Base-by-base conservation (phyloP, 2,888 invertebrate species). In the Ophraella communa region DNA sequence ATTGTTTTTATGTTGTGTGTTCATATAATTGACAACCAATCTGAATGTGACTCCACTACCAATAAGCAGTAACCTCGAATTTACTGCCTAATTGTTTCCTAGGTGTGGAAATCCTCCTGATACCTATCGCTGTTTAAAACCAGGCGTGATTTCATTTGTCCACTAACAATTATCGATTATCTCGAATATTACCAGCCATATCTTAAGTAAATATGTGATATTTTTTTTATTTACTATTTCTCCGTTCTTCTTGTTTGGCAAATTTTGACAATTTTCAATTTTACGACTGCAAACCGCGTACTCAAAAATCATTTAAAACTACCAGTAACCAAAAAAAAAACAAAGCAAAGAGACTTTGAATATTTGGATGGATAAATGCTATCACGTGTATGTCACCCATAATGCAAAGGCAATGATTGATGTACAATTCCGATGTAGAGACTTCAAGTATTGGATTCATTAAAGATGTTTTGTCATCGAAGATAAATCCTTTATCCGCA, bases 1-100 rank as follows among this genome's bases (percentile, higher is more conserved):
- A 71, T 73, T 73, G 70, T 71, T 70, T n/a, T 72, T 77, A 77
- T 79, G 79, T 78, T 79, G 80, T 80, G 80, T 80, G 79, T 78
- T 77, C 73, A 76, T 75, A 77, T 76, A 73, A 72, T 65, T 63
- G 73, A 75, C 74, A 75, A 74, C 75, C 75, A 67, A 71, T 73
- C 73, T 74, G 74, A 73, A 73, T 74, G 70, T 65, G 66, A 63
- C 63, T 56, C 58, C 58, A 51, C 53, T 62, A 58, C 63, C 20
- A 65, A 61, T 52, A 61, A 64, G 64, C 62, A 63, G 64, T 58
- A 53, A 60, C 64, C 62, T 66, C 64, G n/a, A 39, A 49, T 64
- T 67, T 65, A 64, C 63, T 64, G 57, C 61, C 63, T 60, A 54
- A 65, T 61, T 51, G 52, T 69, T 73, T 70, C 69, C 71, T 69